A percentile compares a stretch with the other conserved stretches of the same genome.
These are phyloP conservation scores for Jaculus jaculus DNA, from an alignment of 2,113 vertebrate species.

Conservation along the genomic window DNA sequence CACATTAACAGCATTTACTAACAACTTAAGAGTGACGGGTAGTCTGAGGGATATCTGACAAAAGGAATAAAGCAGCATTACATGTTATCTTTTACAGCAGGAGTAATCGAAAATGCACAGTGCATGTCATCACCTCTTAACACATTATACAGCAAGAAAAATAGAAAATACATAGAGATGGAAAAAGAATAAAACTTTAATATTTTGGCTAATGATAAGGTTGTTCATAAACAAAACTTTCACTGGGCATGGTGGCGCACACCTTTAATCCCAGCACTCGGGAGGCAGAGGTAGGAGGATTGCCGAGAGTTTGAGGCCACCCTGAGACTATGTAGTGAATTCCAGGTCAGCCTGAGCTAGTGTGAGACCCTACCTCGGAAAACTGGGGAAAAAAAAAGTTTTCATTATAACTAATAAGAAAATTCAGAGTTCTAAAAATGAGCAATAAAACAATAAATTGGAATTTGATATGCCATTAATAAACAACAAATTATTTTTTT, in stretches of 20 bases:
- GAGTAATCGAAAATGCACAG: no score
- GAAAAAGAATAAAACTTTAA: not conserved
- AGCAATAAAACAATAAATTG: not conserved
- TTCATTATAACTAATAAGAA: conserved; percentile 18
- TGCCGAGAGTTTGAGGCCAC: no score
- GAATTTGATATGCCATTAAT: not conserved
- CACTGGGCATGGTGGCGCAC: no score
- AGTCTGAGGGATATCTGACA: not conserved
- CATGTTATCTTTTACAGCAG: no score
- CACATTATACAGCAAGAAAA: conserved; percentile 12
- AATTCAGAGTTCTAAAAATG: not conserved
- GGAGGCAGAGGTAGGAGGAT: no score
- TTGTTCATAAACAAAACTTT: not conserved
- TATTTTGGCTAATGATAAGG: not conserved
- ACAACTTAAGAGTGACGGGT: not conserved
- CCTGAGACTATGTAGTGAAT: no score
- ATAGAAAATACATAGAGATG: not conserved
- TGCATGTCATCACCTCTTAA: not conserved
- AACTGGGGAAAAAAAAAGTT: no score
- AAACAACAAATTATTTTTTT: not conserved
- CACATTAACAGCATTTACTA: not conserved
- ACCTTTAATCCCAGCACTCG: no score
- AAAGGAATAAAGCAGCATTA: not conserved
- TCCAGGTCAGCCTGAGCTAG: no score
- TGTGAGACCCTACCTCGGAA: no score